Evolutionary conservation across 2,888 invertebrate genomes (phyloP).

Genomic region (Heliconius aoede): DNA sequence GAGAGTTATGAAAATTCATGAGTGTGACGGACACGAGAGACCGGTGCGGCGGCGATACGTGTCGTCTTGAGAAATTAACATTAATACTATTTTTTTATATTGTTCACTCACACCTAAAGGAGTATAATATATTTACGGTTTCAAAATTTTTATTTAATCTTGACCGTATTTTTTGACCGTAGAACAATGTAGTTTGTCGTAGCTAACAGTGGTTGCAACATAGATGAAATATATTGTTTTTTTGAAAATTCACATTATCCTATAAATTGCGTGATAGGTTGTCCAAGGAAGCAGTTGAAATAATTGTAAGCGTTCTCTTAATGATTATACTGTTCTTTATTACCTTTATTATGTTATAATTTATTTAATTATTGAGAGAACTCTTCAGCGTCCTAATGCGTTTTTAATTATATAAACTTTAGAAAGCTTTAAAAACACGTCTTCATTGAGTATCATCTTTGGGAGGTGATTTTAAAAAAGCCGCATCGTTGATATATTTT

Average conservation of each 20-base stretch:
- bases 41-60: not conserved
- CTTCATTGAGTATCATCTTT: slow-evolving; percentile 16
- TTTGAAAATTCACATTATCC: not conserved
- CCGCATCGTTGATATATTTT: too few relatives aligned
- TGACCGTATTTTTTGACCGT: too few relatives aligned
- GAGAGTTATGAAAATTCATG: slow-evolving; percentile 66
- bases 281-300: not conserved
- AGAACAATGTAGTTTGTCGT: too few relatives aligned
- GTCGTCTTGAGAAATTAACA: slow-evolving; percentile 30
- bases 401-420: slow-evolving; percentile 62
- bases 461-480: too few relatives aligned
- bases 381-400: slow-evolving; percentile 55
- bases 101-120: not conserved
- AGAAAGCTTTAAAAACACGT: slow-evolving; percentile 24
- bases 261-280: too few relatives aligned
- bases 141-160: not conserved
- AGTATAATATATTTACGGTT: not conserved
- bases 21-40: slow-evolving; percentile 38
- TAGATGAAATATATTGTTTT: too few relatives aligned
- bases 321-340: too few relatives aligned
- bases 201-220: too few relatives aligned
- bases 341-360: not conserved
- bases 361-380: slow-evolving; percentile 42
- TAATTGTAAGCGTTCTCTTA: not conserved
- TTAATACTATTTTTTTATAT: not conserved